Percentiles rank a stretch among this genome's conserved stretches.
Conservation (phyloP, 2,113 vertebrate genomes). For the Macrotis lagotis region DNA sequence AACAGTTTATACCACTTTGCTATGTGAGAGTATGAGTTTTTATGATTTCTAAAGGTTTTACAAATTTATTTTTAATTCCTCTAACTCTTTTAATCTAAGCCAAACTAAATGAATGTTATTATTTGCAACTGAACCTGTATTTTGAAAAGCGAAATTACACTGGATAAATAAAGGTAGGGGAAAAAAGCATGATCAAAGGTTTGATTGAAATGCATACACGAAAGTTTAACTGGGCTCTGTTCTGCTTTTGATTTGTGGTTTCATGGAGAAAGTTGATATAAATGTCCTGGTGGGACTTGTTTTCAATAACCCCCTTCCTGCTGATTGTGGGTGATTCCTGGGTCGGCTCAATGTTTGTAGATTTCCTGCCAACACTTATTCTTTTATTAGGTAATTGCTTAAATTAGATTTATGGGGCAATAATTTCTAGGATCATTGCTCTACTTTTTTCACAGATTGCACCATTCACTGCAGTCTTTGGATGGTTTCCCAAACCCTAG, state of each 20-base stretch:
- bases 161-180: not conserved
- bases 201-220: not conserved
- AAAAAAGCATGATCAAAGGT: not conserved
- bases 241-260: not conserved
- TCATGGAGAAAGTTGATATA: not conserved
- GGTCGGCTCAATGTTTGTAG: not conserved
- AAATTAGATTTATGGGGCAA: slow-evolving; percentile 17
- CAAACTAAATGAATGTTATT: not conserved
- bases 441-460: not conserved
- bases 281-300: not conserved
- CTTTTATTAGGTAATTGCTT: slow-evolving; percentile 13
- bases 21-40: not conserved
- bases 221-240: not conserved
- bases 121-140: not conserved
- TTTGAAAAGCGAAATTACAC: not conserved
- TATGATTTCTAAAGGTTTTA: not conserved
- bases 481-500: not conserved
- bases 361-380: slow-evolving; percentile 17
- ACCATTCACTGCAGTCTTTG: not conserved
- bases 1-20: not conserved
- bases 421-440: slow-evolving; percentile 12
- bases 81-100: not conserved
- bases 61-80: not conserved
- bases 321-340: not conserved
- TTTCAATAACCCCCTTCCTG: slow-evolving; percentile 1